Evolutionary conservation across 2,888 invertebrate genomes (phyloP).

Genomic region (Orchestes rusci): DNA sequence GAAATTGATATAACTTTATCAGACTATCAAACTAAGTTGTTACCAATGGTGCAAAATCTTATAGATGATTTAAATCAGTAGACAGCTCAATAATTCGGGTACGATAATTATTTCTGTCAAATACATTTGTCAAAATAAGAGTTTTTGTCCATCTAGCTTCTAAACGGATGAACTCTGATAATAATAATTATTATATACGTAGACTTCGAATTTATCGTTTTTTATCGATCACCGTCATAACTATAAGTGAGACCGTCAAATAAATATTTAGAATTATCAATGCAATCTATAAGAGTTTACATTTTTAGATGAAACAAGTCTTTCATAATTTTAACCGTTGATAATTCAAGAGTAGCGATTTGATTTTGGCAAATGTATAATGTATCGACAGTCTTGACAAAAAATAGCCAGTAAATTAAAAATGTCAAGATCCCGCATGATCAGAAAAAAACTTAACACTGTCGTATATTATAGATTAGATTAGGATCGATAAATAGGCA

Average conservation of each 20-base stretch:
- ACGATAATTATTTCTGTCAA: slow-evolving; percentile 26
- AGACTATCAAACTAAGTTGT: slow-evolving; percentile 21
- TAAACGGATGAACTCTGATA: too few species aligned
- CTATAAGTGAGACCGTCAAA: too few species aligned
- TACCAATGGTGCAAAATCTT: slow-evolving; percentile 25
- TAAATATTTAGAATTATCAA: too few species aligned
- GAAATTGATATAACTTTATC: slow-evolving; percentile 12
- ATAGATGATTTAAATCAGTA: slow-evolving; percentile 29
- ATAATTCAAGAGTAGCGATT: slow-evolving; percentile 23
- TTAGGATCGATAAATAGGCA: slow-evolving; percentile 43
- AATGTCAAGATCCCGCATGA: slow-evolving; percentile 35
- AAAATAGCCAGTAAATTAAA: slow-evolving; percentile 21
- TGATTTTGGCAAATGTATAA: slow-evolving; percentile 19
- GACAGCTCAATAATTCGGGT: slow-evolving; percentile 30
- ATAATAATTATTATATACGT: too few species aligned
- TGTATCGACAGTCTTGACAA: slow-evolving; percentile 17
- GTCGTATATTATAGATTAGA: slow-evolving; percentile 44
- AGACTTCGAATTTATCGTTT: too few species aligned
- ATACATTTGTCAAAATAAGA: slow-evolving; percentile 19
- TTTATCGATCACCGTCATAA: too few species aligned
- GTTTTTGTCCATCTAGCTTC: slow-evolving; percentile 7
- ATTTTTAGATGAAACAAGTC: slow-evolving; percentile 16
- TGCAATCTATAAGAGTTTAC: slow-evolving; percentile 20
- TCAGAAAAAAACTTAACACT: slow-evolving; percentile 42
- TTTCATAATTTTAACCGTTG: slow-evolving; percentile 23